A percentile compares a stretch with the other conserved stretches of the same genome.
Evolutionary conservation across 2,888 invertebrate genomes (phyloP).

Genomic region (Chydorus sphaericus): DNA sequence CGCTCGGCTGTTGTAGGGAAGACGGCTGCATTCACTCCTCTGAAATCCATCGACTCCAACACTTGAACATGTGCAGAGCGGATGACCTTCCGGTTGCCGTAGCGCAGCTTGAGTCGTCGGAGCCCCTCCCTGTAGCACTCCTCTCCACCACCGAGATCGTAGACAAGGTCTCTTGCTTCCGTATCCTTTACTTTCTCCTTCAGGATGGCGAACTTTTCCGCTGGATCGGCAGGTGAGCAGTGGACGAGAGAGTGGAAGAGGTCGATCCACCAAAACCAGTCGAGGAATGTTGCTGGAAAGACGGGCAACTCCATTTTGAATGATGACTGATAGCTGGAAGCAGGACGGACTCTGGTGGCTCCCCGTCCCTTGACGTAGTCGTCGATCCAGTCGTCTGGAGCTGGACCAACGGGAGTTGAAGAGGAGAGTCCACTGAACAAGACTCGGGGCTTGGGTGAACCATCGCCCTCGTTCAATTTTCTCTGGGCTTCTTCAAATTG

Average conservation of each 20-base stretch:
- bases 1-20: background rate
- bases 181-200: background rate
- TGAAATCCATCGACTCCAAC: background rate
- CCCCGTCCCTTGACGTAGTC: background rate
- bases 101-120: background rate
- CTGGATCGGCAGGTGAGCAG: background rate
- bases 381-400: constrained; percentile 1
- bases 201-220: constrained; percentile 9
- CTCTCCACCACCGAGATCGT: constrained; percentile 8
- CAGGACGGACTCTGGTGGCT: background rate
- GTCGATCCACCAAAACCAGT: constrained; percentile 11
- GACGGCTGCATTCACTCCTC: background rate
- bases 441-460: too few relatives aligned
- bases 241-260: constrained; percentile 9
- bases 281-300: background rate
- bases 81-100: constrained; percentile 2
- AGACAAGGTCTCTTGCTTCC: background rate
- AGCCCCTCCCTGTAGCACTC: background rate
- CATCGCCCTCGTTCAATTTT: too few relatives aligned
- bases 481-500: too few relatives aligned
- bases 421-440: too few relatives aligned
- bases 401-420: too few relatives aligned
- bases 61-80: constrained; percentile 6
- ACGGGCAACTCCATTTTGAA: background rate
- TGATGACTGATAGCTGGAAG: background rate